These are phyloP conservation scores for Phenganax subtilis DNA, from an alignment of 92 coral and sea anemone species.

Conservation along the genomic window DNA sequence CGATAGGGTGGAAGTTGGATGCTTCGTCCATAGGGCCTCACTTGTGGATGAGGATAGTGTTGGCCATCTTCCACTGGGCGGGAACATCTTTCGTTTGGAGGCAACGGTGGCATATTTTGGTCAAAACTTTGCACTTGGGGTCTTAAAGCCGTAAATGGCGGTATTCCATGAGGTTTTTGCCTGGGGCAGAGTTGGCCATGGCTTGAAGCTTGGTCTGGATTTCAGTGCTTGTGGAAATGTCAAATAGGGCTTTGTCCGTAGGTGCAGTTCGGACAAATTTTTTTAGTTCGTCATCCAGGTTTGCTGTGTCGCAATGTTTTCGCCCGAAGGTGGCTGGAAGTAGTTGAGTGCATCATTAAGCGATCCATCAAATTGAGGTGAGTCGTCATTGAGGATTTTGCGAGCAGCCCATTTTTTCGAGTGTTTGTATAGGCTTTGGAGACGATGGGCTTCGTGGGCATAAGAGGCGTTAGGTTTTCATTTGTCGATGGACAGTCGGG, in stretches of 20 bases:
- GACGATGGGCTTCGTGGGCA: neutral
- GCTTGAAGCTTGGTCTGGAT: neutral
- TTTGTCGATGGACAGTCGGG: neutral
- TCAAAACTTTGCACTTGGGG: neutral
- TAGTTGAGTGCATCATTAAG: neutral
- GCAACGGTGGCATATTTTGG: neutral
- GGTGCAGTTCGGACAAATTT: neutral
- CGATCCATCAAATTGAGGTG: neutral
- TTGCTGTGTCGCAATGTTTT: neutral
- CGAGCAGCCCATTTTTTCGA: neutral
- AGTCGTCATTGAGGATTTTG: neutral
- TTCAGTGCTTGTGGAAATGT: neutral
- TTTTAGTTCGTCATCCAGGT: neutral
- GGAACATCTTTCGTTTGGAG: slow-evolving; percentile 6
- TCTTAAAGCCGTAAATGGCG: slow-evolving; percentile 19
- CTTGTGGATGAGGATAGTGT: slow-evolving; percentile 12
- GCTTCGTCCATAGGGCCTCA: no score
- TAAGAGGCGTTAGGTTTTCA: neutral
- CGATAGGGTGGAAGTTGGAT: neutral
- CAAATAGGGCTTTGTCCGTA: neutral
- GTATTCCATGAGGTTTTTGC: slow-evolving; percentile 19
- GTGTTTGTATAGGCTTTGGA: neutral
- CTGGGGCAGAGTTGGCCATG: slow-evolving; percentile 7
- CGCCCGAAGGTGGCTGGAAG: neutral
- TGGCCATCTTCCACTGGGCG: neutral